These are phyloP conservation scores for Macrotus californicus DNA, from an alignment of 2,113 vertebrate species.

Conservation along the genomic window DNA sequence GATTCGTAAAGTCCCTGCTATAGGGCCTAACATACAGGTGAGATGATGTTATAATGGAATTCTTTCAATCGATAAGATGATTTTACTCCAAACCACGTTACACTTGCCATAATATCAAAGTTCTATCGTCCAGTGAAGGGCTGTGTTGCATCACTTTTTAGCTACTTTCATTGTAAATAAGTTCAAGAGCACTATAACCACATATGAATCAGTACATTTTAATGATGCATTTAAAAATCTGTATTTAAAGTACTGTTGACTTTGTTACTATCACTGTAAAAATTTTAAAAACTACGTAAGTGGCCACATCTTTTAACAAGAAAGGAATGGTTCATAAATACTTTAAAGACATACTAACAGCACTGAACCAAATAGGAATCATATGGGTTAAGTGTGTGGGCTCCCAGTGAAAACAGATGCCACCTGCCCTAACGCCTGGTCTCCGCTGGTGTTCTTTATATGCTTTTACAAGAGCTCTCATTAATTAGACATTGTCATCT, in stretches of 20 bases:
- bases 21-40: background rate
- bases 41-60: background rate
- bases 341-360: background rate
- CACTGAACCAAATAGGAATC: background rate
- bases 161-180: conserved; percentile 18
- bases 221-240: conserved; percentile 7
- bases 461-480: background rate
- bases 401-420: background rate
- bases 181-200: background rate
- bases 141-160: background rate
- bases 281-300: background rate
- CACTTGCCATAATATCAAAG: background rate
- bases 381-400: background rate
- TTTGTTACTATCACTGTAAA: background rate
- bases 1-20: background rate
- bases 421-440: background rate
- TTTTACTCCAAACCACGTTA: background rate
- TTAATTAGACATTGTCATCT: background rate
- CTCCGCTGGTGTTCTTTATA: background rate
- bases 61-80: background rate
- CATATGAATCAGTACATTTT: background rate
- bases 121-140: background rate
- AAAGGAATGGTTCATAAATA: background rate
- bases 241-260: background rate
- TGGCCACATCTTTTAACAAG: background rate